phyloP scores from a whole-genome alignment of 2,113 vertebrate species.

The Gymnocephalus cernua region DNA sequence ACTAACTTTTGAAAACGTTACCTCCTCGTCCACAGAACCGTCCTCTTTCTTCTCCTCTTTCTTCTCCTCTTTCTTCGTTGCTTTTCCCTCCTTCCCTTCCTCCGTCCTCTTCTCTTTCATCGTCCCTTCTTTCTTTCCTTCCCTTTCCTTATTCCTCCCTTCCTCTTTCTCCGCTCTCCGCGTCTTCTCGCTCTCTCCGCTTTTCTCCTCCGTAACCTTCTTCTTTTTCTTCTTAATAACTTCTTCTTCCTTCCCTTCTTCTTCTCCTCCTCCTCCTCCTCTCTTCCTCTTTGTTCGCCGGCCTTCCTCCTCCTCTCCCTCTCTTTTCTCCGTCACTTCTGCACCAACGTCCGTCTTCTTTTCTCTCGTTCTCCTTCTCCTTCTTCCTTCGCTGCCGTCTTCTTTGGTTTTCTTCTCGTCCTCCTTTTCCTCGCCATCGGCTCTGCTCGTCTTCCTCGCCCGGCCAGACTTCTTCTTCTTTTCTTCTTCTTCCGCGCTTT shows the following conservation, averaged over 20 bases:
- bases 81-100: background rate
- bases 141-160: background rate
- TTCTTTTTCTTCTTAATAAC: background rate
- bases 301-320: background rate
- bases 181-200: too few relatives aligned
- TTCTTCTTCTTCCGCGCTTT: background rate
- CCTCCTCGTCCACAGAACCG: slow-evolving; percentile 47
- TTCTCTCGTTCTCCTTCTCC: background rate
- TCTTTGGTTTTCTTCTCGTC: background rate
- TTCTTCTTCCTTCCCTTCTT: background rate
- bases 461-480: background rate
- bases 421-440: background rate
- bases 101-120: background rate
- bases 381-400: background rate
- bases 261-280: background rate
- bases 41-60: background rate
- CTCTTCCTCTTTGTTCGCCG: background rate
- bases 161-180: background rate
- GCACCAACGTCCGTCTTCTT: background rate
- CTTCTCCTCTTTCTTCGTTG: background rate
- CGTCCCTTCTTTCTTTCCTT: background rate
- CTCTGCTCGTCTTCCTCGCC: background rate
- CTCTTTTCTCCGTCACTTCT: background rate
- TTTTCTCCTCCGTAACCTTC: background rate
- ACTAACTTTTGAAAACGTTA: slow-evolving; percentile 15